Percentiles rank a stretch among this genome's conserved stretches.
These are phyloP conservation scores for Allolobophora icterica DNA, from an alignment of 2,888 invertebrate genomes.

Conservation along the genomic window DNA sequence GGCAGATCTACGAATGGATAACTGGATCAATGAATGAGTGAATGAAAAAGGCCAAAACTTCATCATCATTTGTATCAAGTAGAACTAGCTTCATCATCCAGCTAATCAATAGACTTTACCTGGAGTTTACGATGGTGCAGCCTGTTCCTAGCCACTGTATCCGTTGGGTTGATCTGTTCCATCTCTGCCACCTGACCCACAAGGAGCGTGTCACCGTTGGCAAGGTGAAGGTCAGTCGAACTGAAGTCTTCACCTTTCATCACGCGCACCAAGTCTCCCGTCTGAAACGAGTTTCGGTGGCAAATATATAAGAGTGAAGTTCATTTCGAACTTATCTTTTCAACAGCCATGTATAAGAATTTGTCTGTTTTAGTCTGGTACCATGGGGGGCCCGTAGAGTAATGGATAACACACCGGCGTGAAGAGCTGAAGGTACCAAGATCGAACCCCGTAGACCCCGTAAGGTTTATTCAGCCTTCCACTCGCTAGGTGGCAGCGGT, in stretches of 20 bases:
- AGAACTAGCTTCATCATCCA: not conserved
- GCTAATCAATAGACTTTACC: slow-evolving; percentile 50
- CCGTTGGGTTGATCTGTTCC: slow-evolving; percentile 55
- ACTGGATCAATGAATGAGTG: no score
- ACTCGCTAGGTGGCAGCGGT: no score
- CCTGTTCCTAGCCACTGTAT: slow-evolving; percentile 54
- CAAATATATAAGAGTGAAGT: not conserved
- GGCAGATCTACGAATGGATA: no score
- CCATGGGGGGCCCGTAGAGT: no score
- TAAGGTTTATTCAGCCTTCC: no score
- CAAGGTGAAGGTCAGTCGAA: slow-evolving; percentile 63
- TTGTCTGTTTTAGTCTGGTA: no score
- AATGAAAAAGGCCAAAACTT: no score
- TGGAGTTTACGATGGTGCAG: slow-evolving; percentile 62
- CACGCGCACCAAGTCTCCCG: slow-evolving; percentile 62
- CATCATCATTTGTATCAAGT: no score
- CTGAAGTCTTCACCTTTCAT: slow-evolving; percentile 64
- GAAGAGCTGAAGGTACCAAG: no score
- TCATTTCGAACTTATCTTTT: not conserved
- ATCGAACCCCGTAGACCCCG: no score
- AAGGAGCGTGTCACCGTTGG: slow-evolving; percentile 61
- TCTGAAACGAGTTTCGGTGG: slow-evolving; percentile 51
- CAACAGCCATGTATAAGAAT: not conserved
- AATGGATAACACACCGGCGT: no score
- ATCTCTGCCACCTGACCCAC: slow-evolving; percentile 65